phyloP scores from a whole-genome alignment of 2,797 vertebrate species.

The Lophius americanus region DNA sequence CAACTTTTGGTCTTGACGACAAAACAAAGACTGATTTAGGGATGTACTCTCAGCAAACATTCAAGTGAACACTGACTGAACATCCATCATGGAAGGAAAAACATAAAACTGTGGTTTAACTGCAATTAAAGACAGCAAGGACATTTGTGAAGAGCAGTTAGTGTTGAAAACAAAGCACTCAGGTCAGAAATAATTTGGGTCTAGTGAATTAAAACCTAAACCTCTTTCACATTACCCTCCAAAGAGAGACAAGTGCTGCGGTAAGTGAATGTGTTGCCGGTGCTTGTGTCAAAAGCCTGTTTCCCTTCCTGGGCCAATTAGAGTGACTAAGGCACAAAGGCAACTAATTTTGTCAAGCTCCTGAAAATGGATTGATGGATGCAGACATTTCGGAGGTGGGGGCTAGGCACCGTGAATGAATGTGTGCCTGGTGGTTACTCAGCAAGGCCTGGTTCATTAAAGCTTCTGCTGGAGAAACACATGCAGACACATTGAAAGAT shows the following conservation, averaged over 20 bases:
- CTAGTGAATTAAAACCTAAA: constrained; percentile 73
- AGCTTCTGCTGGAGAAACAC: constrained; percentile 89
- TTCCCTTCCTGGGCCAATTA: constrained; percentile 92
- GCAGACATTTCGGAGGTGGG: constrained; percentile 56
- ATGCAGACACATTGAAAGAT: constrained; percentile 45
- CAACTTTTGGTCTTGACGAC: constrained; percentile 37
- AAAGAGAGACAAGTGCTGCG: constrained; percentile 71
- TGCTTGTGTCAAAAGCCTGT: constrained; percentile 95
- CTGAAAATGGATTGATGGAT: constrained; percentile 99
- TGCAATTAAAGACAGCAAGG: constrained; percentile 56
- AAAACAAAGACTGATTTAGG: constrained; percentile 40
- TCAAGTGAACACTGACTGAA: constrained; percentile 42
- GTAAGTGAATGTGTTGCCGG: constrained; percentile 78
- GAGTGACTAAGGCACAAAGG: constrained; percentile 94
- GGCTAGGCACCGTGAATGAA: constrained; percentile 83
- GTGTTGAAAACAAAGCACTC: constrained; percentile 64
- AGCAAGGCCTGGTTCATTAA: constrained; percentile 94
- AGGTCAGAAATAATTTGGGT: constrained; percentile 55
- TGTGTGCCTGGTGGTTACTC: constrained; percentile 93
- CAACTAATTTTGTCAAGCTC: constrained; percentile 95
- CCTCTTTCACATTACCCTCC: constrained; percentile 64
- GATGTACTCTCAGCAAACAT: constrained; percentile 39
- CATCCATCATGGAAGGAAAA: constrained; percentile 51
- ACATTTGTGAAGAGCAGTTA: constrained; percentile 56
- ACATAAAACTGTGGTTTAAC: constrained; percentile 65